Evolutionary conservation across 2,113 vertebrate species (phyloP).

Genomic region (Odontophorus gujanensis): DNA sequence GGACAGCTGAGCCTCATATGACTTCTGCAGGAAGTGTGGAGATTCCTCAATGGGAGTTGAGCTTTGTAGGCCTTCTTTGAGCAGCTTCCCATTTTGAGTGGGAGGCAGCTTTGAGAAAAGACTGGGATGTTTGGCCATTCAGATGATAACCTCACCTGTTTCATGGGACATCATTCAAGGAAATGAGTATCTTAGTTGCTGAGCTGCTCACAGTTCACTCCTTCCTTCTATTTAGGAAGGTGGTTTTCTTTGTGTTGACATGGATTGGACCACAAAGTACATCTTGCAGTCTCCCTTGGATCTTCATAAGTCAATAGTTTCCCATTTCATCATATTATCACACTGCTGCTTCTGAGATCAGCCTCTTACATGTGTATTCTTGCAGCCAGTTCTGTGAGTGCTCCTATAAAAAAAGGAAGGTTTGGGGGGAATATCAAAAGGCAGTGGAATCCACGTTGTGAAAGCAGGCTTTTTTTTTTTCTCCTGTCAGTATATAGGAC

Average conservation of each 20-base stretch:
- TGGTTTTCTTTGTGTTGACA: fast-evolving
- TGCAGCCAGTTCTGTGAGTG: background rate
- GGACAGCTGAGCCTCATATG: fast-evolving
- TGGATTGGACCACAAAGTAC: background rate
- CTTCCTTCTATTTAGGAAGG: background rate
- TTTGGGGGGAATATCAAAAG: background rate
- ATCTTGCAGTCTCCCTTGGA: background rate
- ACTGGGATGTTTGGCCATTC: background rate
- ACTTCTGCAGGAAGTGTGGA: background rate
- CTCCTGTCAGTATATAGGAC: background rate
- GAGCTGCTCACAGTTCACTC: background rate
- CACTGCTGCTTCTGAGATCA: background rate
- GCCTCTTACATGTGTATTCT: fast-evolving
- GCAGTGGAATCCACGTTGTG: background rate
- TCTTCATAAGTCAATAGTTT: background rate
- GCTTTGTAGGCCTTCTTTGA: background rate
- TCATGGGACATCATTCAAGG: background rate
- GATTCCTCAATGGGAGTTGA: background rate
- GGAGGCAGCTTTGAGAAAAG: background rate
- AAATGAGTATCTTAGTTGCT: background rate
- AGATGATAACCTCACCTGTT: background rate
- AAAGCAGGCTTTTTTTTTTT: background rate
- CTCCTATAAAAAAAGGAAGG: background rate
- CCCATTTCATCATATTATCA: fast-evolving
- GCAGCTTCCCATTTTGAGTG: background rate